Percentiles rank a stretch among this genome's conserved stretches.
Conservation (phyloP, 2,888 invertebrate genomes). For the Drosophila barbarae region DNA sequence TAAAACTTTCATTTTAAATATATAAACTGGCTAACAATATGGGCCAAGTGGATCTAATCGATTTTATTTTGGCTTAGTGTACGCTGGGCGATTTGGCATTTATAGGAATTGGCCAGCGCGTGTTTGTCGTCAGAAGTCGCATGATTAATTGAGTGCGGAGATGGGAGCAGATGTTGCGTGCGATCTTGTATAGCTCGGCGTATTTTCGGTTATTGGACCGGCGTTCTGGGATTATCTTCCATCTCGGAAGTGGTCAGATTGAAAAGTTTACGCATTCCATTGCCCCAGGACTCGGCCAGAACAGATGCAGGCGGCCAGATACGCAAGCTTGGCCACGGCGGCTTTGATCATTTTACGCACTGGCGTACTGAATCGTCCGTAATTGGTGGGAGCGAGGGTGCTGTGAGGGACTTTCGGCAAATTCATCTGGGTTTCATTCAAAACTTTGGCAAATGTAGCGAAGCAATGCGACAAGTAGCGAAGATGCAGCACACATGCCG, state of each 20-base stretch:
- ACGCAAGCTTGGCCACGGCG: constrained; percentile 37
- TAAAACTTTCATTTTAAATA: not conserved
- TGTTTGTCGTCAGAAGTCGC: constrained; percentile 47
- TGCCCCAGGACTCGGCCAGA: constrained; percentile 19
- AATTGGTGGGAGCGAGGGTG: constrained; percentile 50
- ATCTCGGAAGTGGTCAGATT: constrained; percentile 35
- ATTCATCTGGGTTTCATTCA: constrained; percentile 55
- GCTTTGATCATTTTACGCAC: constrained; percentile 75
- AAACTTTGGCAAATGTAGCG: constrained; percentile 50
- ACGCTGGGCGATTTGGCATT: constrained; percentile 29
- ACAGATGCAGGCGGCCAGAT: constrained; percentile 32
- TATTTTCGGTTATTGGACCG: constrained; percentile 5
- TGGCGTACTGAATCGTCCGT: constrained; percentile 51
- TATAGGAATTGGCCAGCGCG: constrained; percentile 53
- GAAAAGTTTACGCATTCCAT: constrained; percentile 37
- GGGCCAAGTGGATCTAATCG: not conserved
- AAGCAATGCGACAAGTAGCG: constrained; percentile 25
- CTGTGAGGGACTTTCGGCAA: constrained; percentile 52
- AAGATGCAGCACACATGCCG: not conserved
- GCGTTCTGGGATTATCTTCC: constrained; percentile 9
- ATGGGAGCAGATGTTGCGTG: constrained; percentile 44
- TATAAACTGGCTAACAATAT: not conserved
- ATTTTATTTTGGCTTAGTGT: constrained; percentile 5
- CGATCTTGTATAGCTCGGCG: constrained; percentile 2
- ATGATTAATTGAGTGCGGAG: constrained; percentile 56